Conservation (phyloP, 2,888 invertebrate species). For the Morpho achilles region DNA sequence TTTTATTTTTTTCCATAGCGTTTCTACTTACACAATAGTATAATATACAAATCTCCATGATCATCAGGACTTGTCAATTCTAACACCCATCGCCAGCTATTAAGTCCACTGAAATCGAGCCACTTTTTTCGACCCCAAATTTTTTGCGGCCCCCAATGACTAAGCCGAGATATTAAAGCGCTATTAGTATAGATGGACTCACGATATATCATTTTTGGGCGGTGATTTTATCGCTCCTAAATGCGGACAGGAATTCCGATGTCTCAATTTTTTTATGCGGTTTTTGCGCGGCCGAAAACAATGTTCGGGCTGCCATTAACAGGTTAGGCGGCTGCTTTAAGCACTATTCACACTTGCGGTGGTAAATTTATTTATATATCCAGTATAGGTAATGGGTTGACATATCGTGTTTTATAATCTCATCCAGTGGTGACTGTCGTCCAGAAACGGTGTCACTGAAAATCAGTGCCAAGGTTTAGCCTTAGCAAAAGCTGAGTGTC, state of each 20-base stretch:
- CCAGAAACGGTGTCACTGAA: too few relatives aligned
- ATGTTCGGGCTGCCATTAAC: constrained; percentile 53
- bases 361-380: not conserved
- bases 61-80: constrained; percentile 21
- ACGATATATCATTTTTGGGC: constrained; percentile 68
- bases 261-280: constrained; percentile 56
- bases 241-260: constrained; percentile 66
- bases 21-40: constrained; percentile 2
- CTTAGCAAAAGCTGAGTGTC: too few relatives aligned
- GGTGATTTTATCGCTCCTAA: constrained; percentile 68
- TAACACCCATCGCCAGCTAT: constrained; percentile 27
- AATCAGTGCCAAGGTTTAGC: too few relatives aligned
- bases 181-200: constrained; percentile 67
- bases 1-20: not conserved
- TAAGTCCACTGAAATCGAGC: constrained; percentile 28
- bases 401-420: too few relatives aligned
- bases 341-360: constrained; percentile 4
- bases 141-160: constrained; percentile 46
- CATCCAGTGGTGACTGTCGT: too few relatives aligned
- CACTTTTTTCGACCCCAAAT: constrained; percentile 23
- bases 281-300: constrained; percentile 51
- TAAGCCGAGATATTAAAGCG: constrained; percentile 71
- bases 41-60: constrained; percentile 1
- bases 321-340: constrained; percentile 36
- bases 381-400: too few relatives aligned